Percentiles rank a stretch among this genome's conserved stretches.
phyloP scores from a whole-genome alignment of 1,140 invertebrate species.

The Anadara kagoshimensis region DNA sequence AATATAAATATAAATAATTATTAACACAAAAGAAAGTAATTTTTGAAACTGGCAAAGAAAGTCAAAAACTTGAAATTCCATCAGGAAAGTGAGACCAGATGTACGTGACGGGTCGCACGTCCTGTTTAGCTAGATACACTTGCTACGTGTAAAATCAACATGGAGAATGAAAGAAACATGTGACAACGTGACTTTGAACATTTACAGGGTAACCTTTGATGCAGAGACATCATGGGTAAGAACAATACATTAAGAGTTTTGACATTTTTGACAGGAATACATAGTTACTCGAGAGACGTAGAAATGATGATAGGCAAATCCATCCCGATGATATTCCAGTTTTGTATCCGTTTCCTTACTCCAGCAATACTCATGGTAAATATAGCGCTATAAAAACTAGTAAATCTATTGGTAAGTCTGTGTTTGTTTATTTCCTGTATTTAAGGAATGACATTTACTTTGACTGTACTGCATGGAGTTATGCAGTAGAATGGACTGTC shows the following conservation, averaged over 20 bases:
- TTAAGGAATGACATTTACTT: too few species aligned
- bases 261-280: constrained; percentile 40
- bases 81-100: too few species aligned
- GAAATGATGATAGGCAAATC: constrained; percentile 59
- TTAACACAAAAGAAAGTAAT: too few species aligned
- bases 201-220: not conserved
- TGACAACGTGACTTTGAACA: not conserved
- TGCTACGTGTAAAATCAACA: not conserved
- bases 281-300: constrained; percentile 57
- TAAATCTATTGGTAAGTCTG: too few species aligned
- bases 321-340: constrained; percentile 77
- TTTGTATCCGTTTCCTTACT: constrained; percentile 86
- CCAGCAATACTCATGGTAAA: constrained; percentile 82
- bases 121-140: not conserved
- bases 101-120: not conserved
- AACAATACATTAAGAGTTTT: not conserved
- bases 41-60: too few species aligned
- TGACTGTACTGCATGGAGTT: too few species aligned
- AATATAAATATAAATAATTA: too few species aligned
- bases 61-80: too few species aligned
- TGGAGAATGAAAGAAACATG: not conserved
- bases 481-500: too few species aligned
- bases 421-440: too few species aligned
- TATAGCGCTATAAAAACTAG: too few species aligned
- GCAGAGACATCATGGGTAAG: not conserved